These are phyloP conservation scores for Melitaea athalia DNA, from an alignment of 2,888 invertebrate species.

Conservation along the genomic window DNA sequence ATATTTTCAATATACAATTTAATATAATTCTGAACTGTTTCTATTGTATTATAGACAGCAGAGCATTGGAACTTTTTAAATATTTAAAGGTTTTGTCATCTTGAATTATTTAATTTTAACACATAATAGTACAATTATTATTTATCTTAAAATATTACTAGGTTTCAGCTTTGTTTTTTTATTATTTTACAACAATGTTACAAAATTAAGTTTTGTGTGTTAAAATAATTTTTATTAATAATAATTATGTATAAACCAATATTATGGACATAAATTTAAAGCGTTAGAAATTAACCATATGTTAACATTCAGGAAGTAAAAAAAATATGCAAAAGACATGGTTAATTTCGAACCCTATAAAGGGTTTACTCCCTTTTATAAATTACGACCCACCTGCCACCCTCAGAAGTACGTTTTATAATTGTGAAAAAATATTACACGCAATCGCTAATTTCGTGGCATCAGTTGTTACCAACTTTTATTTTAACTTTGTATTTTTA, in stretches of 20 bases:
- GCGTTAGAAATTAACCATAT: constrained; percentile 30
- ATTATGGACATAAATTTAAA: constrained; percentile 22
- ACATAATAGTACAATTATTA: no score
- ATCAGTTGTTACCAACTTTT: not conserved
- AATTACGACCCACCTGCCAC: constrained; percentile 74
- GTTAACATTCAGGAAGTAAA: constrained; percentile 53
- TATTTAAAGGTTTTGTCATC: no score
- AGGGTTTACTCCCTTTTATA: constrained; percentile 59
- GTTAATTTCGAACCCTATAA: constrained; percentile 70
- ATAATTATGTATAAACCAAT: constrained; percentile 15
- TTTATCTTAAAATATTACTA: no score
- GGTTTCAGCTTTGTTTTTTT: no score
- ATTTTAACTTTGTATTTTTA: not conserved
- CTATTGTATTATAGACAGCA: no score
- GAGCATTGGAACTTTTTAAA: no score
- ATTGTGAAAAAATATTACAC: constrained; percentile 43
- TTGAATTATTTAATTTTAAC: no score
- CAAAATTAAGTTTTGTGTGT: not conserved
- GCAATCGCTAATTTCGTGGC: constrained; percentile 38
- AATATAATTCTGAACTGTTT: no score
- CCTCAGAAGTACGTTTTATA: constrained; percentile 23
- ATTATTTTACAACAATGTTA: not conserved
- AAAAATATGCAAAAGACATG: constrained; percentile 75
- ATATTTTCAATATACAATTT: not conserved
- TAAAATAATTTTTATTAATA: not conserved